Evolutionary conservation across 2,113 vertebrate species (phyloP), one percentile per base, ranked within the genome.

Genomic region (Oncorhynchus clarkii): DNA sequence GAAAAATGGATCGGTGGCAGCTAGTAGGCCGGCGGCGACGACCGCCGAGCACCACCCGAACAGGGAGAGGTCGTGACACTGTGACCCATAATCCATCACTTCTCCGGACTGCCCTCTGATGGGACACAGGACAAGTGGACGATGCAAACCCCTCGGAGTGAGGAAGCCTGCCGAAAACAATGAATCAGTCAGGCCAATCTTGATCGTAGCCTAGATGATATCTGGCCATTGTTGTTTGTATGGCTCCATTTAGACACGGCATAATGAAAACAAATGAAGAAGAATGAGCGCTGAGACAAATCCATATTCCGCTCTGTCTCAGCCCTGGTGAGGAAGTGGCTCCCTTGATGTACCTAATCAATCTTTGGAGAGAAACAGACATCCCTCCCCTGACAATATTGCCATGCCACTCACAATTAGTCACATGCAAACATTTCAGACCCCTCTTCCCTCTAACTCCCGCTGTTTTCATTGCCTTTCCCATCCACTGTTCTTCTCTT

Each of bases 181-280:
- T 76, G 68, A 79, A 72, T 75, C 72, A 31, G 39, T 14, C 69
- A 24, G 78, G 68, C 45, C 65, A 54, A 60, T 67, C 74, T 75
- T 29, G 34, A 26, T 60, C 64, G 78, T 24, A 78, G 73, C 71
- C 27, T 3, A 54, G 74, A 62, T 26, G 34, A 76, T 79, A 62
- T 70, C 71, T 39, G 67, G 76, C 62, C 59, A 27, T 51, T 45
- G 74, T 75, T 67, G 78, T 76, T 78, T 66, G 29, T 66, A 48
- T 59, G 71, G 54, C 67, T 76, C 29, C 31, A 78, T 70, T 79
- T 80, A 71, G 78, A 77, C 76, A 31, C 64, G 49, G 64, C 59
- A 67, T 87, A 85, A 89, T 87, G 78, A 79, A 89, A 86, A 87
- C 73, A 84, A 85, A 87, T 85, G 82, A 87, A 81, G 80, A 82